A percentile compares a stretch with the other conserved stretches of the same genome.
Conservation (phyloP, 2,113 vertebrate genomes). For the Callithrix jacchus region DNA sequence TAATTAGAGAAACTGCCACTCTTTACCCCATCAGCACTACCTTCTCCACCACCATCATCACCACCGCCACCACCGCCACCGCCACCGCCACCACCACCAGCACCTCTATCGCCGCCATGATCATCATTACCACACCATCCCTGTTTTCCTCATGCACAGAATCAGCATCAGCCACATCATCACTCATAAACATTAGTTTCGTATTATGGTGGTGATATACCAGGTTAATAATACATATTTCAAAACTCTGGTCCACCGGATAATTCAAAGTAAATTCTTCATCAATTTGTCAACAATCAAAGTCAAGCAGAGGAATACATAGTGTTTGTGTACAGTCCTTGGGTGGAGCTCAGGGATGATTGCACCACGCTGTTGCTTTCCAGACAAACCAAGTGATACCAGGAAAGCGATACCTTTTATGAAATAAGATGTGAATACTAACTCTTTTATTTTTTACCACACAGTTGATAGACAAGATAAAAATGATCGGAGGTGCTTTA, state of each 20-base stretch:
- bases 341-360: not conserved
- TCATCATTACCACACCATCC: not conserved
- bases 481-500: not conserved
- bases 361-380: not conserved
- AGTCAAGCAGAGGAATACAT: not conserved
- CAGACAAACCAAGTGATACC: not conserved
- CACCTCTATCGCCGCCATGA: not conserved
- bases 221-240: not conserved
- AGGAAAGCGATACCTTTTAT: not conserved
- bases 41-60: not conserved
- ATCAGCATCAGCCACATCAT: not conserved
- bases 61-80: not conserved
- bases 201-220: not conserved
- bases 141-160: not conserved
- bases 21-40: too few relatives aligned
- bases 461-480: not conserved
- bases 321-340: not conserved
- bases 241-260: not conserved
- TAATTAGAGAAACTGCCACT: not conserved
- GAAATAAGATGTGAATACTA: not conserved
- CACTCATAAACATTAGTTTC: not conserved
- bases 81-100: too few relatives aligned
- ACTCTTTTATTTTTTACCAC: constrained; percentile 24
- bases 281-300: not conserved
- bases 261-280: constrained; percentile 17